Conservation (phyloP, 2,113 vertebrate species). For the Diadophis punctatus region DNA sequence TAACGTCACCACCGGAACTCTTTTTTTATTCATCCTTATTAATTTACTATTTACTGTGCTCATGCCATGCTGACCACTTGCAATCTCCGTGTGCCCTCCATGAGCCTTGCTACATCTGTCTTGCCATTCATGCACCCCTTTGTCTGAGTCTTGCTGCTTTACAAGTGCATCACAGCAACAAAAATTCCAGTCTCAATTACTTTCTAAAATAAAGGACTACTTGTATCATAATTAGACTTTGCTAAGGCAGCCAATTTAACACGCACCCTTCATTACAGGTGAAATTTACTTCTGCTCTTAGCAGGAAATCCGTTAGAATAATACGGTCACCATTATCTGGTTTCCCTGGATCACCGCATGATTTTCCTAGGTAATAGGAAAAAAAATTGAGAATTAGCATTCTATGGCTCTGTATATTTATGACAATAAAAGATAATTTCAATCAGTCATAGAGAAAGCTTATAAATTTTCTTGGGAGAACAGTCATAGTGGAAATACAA, state of each 20-base stretch:
- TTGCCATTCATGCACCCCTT: neutral
- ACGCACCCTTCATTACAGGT: conserved; percentile 64
- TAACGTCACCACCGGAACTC: too few species aligned
- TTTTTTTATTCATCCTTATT: neutral
- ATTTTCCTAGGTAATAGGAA: conserved; percentile 47
- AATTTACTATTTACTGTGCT: neutral
- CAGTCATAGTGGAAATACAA: neutral
- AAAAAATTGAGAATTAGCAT: neutral
- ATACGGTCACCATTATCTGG: conserved; percentile 36
- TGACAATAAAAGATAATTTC: neutral
- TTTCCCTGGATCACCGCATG: conserved; percentile 39
- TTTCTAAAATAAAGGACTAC: neutral
- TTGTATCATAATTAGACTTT: neutral
- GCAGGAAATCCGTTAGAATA: conserved; percentile 1
- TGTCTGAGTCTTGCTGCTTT: neutral
- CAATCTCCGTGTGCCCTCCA: neutral
- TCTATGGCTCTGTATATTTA: neutral
- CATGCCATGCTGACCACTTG: neutral
- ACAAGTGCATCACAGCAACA: neutral
- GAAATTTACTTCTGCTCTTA: conserved; percentile 49
- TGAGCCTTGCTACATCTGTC: neutral
- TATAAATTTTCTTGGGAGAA: neutral
- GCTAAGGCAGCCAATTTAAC: neutral
- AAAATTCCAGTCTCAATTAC: neutral
- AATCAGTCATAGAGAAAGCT: neutral